phyloP scores from a whole-genome alignment of 2,797 vertebrate genomes.

The Sylvilagus floridanus region DNA sequence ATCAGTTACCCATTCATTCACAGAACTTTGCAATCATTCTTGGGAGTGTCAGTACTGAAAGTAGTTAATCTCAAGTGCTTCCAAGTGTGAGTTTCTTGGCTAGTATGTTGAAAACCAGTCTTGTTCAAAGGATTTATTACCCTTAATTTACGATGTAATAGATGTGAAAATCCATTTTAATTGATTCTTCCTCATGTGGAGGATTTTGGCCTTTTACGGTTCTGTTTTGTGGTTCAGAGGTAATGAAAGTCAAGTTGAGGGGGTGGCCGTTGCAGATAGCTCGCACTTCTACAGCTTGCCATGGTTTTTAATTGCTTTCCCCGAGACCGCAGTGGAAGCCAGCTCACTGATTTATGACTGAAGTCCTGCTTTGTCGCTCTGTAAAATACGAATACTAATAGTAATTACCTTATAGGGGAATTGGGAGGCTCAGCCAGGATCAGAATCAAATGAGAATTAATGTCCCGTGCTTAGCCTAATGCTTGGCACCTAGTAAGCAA shows the following conservation, averaged over 20 bases:
- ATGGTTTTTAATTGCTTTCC: conserved; percentile 61
- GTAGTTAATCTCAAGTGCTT: not conserved
- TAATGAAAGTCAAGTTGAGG: conserved; percentile 43
- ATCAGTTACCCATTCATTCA: not conserved
- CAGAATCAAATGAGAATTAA: conserved; percentile 63
- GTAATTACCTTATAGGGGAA: conserved; percentile 54
- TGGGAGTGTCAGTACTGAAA: not conserved
- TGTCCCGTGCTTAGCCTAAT: conserved; percentile 48
- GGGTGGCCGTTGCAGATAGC: not conserved
- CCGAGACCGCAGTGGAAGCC: conserved; percentile 38
- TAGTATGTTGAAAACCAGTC: conserved; percentile 47
- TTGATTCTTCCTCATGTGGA: conserved; percentile 37
- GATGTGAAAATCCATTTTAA: conserved; percentile 40
- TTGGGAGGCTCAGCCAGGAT: conserved; percentile 59
- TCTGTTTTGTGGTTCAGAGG: conserved; percentile 59
- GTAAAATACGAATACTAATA: conserved; percentile 23
- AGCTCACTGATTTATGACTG: conserved; percentile 57
- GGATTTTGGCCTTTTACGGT: conserved; percentile 72
- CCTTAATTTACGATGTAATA: conserved; percentile 60
- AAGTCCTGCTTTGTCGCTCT: conserved; percentile 55
- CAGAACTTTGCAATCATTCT: not conserved
- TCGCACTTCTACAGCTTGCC: not conserved
- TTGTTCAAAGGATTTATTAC: conserved; percentile 64
- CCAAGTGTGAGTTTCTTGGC: conserved; percentile 19
- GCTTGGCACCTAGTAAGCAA: conserved; percentile 17